Base-by-base conservation (phyloP, 92 coral and sea anemone genomes). In the Umimayanthus kanabou region DNA sequence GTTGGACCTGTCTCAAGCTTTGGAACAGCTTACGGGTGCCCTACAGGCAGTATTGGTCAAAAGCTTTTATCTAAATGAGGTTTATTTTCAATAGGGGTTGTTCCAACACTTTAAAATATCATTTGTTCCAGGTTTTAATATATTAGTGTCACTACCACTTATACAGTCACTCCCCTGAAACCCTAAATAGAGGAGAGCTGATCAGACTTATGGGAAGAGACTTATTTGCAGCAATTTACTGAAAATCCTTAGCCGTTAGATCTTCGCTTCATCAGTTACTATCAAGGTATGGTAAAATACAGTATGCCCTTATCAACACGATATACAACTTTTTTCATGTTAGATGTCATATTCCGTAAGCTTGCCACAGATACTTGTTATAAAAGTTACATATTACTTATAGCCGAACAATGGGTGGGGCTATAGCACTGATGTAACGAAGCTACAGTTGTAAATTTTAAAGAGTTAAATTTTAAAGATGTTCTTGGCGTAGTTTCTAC, bases 251-350 rank as follows among this genome's bases (percentile, higher is more conserved):
- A 61, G 69, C 69, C 2, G 69, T 61, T 61, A 61, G 69, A 61
- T 61, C 69, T 61, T 61, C 69, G 69, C 69, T 61, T 61, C 69
- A 61, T 61, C 69, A 61, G 69, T 61, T 61, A 61, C 69, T 61
- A 61, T 61, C 69, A 61, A 61, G 69, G 69, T 61, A 61, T 61
- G 69, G 69, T 15, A 61, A 61, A 61, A 61, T 61, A 61, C 69
- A 61, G 69, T 61, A 61, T 61, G 69, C 69, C 69, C 69, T 61
- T 61, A 61, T 4, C 69, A 61, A 61, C 69, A 61, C 69, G 9
- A 58, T 58, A 58, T 58, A 58, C 67, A 58, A 58, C 67, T 58
- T 58, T 58, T 58, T 58, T 58, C 67, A 13, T 58, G 67, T 58
- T 61, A 61, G 69, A 61, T 61, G 69, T 61, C n/a, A 61, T 61